phyloP scores from a whole-genome alignment of 2,113 vertebrate genomes.

The Heterochromis multidens region DNA sequence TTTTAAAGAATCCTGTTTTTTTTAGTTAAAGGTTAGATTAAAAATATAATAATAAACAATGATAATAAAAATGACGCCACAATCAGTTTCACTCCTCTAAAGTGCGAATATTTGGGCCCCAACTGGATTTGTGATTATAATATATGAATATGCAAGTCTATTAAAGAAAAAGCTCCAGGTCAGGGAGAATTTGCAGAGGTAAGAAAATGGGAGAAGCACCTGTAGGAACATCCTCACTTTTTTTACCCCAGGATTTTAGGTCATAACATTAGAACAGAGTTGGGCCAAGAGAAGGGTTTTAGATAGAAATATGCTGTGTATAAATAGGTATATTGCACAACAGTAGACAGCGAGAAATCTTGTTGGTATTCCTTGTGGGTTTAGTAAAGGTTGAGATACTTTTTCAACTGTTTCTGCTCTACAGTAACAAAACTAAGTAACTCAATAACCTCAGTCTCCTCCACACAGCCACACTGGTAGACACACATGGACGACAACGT shows the following conservation, averaged over 20 bases:
- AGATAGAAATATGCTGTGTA: not conserved
- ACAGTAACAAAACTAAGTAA: not conserved
- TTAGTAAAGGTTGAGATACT: not conserved
- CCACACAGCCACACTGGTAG: not conserved
- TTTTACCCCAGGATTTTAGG: not conserved
- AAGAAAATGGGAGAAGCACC: not conserved
- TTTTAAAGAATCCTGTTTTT: no score
- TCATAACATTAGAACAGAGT: not conserved
- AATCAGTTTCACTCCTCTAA: not conserved
- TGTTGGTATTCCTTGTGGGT: not conserved
- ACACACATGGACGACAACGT: not conserved
- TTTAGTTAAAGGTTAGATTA: not conserved
- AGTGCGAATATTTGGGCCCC: not conserved
- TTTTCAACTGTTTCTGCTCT: not conserved
- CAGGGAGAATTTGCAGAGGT: not conserved
- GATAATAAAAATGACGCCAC: not conserved
- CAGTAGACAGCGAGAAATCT: not conserved
- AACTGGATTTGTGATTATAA: not conserved
- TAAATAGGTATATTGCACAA: not conserved
- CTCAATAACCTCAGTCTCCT: constrained; percentile 7
- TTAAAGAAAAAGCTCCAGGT: not conserved
- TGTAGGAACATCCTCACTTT: not conserved
- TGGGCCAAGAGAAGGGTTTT: not conserved
- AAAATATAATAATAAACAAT: not conserved
- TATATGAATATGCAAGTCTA: not conserved